Evolutionary conservation across 2,797 vertebrate species (phyloP), one percentile per base, ranked within the genome.

Genomic region (Sitta carolinensis): DNA sequence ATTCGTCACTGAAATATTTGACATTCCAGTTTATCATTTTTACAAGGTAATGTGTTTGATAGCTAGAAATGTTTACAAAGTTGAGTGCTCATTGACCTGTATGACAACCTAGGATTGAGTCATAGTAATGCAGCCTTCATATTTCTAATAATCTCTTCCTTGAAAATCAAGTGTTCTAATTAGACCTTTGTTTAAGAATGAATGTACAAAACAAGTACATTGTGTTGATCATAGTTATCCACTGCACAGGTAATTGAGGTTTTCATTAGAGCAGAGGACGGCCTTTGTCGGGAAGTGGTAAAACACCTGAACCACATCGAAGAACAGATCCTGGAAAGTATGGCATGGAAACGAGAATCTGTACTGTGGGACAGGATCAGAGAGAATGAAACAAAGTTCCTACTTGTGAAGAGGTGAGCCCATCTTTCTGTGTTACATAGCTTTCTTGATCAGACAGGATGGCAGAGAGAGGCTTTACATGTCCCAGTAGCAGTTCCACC

Each of bases 261-360:
- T 61, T 91, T 99, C 94, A 98, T 99, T 67, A 98, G 99, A 91
- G 98, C 98, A 19, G 99, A 99, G 97, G 98, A 99, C 2, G 98
- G 99, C 29, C 98, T 99, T 36, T 99, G 98, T 91, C 98, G 99
- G 84, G 99, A 99, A 93, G 98, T 99, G 72, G 98, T 99, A 6
- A 99, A 99, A 90, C 99, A 99, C 92, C 98, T 99, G 67, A 99
- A 99, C 95, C 98, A 98, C 67, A 98, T 99, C 68, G 99, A 99
- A 93, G 99, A 99, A 80, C 98, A 99, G 96, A 98, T 99, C 52
- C 95, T 99, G 97, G 99, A 99, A 92, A 98, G 98, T 36, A 98
- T 99, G 97, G 98, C 99, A 3, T 99, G 99, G 99, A 98, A 97
- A 89, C 92, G 81, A 9, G 96, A 98, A 47, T 99, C 99, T 3